Conservation (phyloP, 2,797 vertebrate genomes). For the Graptemys geographica region DNA sequence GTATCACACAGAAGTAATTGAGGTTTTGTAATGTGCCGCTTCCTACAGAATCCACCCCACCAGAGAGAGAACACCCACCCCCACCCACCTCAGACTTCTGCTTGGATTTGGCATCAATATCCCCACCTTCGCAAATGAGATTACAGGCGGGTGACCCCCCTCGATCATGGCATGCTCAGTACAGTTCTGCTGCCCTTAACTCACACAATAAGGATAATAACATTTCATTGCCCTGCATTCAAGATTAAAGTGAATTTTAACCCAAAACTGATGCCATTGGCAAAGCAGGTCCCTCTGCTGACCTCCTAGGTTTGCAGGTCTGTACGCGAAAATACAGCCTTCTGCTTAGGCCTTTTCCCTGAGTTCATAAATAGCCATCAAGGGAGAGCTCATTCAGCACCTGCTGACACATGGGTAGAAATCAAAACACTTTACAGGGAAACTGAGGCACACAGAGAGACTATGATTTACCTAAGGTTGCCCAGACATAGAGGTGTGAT, state of each 20-base stretch:
- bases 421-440: background rate
- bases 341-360: background rate
- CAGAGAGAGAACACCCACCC: background rate
- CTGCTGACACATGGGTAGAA: background rate
- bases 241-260: background rate
- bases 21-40: background rate
- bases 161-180: background rate
- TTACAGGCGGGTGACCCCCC: background rate
- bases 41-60: background rate
- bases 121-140: accelerated
- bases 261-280: background rate
- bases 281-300: background rate
- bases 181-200: background rate
- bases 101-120: background rate
- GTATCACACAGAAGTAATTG: background rate
- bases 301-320: background rate
- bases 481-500: background rate
- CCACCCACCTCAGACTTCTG: too few species aligned
- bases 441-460: background rate
- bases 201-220: background rate
- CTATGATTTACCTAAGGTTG: background rate
- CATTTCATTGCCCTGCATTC: too few species aligned
- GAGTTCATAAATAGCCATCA: background rate
- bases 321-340: background rate
- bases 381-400: background rate